Evolutionary conservation across 2,113 vertebrate species (phyloP), one percentile per base, ranked within the genome.

Genomic region (Zosterops japonicus): DNA sequence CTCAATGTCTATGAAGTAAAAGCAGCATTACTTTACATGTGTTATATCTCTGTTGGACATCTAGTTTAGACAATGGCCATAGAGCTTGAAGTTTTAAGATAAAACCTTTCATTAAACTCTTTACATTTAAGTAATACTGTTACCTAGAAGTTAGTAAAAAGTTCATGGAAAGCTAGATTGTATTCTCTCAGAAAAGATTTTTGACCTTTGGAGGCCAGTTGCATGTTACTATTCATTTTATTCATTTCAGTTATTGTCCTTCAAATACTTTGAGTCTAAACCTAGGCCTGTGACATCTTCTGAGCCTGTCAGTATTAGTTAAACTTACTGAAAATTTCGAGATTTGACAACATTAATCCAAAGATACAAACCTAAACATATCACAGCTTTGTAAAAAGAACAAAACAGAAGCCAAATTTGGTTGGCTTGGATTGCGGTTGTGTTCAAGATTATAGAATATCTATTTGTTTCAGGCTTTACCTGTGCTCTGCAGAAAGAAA

Each of bases 401-500:
- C 11, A 41, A 46, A 47, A 50, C 35, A 41, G 44, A 70, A 70
- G 9, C 15, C 27, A 50, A 28, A 47, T 14, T 36, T 28, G 0
- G 50, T 57, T 78, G 33, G 10, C 17, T 63, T 89, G 49, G 1
- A 1, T 91, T 91, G 28, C 61, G 20, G 14, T 52, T 85, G 25
- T 10, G 2, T 18, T 72, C 47, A 82, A 60, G 23, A n/a, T 92
- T 59, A 86, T 46, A 49, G 69, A 75, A 8, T 67, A 53, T 78
- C 19, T 93, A 0, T 95, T 52, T 91, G 83, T 92, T 86, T 95
- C 91, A 99, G 99, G 98, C 96, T 99, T 99, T 97, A 99, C 99
- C 16, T 99, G 99, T 80, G 99, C 99, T 19, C 98, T 99, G 71
- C 99, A 99, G 97, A 99, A 99, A 94, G 99, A 99, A 98, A 99